Percentiles rank a stretch among this genome's conserved stretches.
These are phyloP conservation scores for Helarctos malayanus DNA, from an alignment of 2,797 vertebrate genomes.

Conservation along the genomic window DNA sequence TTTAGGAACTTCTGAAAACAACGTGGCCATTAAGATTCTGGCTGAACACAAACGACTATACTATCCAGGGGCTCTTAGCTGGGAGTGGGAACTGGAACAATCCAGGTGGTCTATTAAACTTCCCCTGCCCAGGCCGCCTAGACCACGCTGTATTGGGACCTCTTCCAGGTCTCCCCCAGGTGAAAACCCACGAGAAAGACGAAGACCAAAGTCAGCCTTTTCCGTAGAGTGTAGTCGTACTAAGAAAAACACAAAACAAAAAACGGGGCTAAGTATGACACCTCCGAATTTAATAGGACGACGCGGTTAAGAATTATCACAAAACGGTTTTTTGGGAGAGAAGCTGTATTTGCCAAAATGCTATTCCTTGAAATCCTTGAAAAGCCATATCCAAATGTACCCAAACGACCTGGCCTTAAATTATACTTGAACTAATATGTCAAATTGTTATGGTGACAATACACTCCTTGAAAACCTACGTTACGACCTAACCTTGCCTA, in stretches of 20 bases:
- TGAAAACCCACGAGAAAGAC: background rate
- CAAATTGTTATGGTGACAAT: background rate
- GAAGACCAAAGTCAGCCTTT: background rate
- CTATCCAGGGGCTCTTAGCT: background rate
- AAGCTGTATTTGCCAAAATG: background rate
- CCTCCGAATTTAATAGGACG: background rate
- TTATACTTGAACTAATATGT: background rate
- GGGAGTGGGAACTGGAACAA: background rate
- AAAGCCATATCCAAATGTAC: background rate
- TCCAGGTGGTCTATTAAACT: background rate
- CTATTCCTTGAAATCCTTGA: accelerated
- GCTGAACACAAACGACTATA: background rate
- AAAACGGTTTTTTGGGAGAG: background rate
- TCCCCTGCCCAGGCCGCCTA: background rate
- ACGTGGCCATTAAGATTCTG: background rate
- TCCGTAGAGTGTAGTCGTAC: background rate
- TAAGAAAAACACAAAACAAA: background rate
- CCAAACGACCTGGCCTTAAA: background rate
- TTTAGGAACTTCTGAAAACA: background rate
- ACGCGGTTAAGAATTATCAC: background rate
- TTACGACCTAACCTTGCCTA: accelerated
- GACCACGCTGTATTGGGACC: background rate
- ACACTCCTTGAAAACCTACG: background rate
- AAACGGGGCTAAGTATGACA: background rate
- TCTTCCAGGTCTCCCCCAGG: background rate